A percentile compares a stretch with the other conserved stretches of the same genome.
phyloP scores from a whole-genome alignment of 2,113 vertebrate species.

The Cyprinodon variegatus region DNA sequence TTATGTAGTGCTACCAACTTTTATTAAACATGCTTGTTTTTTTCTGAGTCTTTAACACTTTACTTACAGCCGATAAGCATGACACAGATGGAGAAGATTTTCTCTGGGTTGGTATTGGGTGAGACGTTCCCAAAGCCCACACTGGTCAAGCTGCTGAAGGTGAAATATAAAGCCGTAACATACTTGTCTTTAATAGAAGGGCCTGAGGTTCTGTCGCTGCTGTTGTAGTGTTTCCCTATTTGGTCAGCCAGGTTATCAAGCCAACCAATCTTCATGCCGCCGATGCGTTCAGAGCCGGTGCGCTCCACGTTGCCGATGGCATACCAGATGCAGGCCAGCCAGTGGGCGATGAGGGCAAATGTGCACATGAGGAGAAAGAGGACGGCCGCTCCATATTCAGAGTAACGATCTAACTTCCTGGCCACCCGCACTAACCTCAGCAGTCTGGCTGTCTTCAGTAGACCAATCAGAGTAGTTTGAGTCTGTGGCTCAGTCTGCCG shows the following conservation, averaged over 20 bases:
- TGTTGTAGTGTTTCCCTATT: conserved; percentile 94
- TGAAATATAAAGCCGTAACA: conserved; percentile 98
- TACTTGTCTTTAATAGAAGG: conserved; percentile 98
- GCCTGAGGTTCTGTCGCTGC: conserved; percentile 85
- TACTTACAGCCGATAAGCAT: conserved; percentile 99
- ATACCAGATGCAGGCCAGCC: conserved; percentile 97
- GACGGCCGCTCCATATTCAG: conserved; percentile 91
- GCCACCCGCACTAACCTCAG: conserved; percentile 91
- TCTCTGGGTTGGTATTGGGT: conserved; percentile 98
- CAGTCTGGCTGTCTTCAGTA: conserved; percentile 93
- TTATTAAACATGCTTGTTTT: too few species aligned
- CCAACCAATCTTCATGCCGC: conserved; percentile 91
- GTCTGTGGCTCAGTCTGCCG: conserved; percentile 74
- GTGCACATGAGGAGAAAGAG: conserved; percentile 96
- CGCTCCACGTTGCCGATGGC: conserved; percentile 95
- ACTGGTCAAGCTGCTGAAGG: conserved; percentile 99
- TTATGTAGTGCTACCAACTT: too few species aligned
- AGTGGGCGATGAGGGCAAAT: conserved; percentile 93
- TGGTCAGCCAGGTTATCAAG: conserved; percentile 94
- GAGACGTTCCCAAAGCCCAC: conserved; percentile 98
- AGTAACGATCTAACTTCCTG: conserved; percentile 93
- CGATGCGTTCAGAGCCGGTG: conserved; percentile 83
- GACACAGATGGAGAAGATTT: conserved; percentile 99
- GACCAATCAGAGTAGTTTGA: conserved; percentile 87
- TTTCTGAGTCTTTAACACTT: background rate